Evolutionary conservation across 1,140 invertebrate genomes (phyloP).

Genomic region (Aphaenogaster rudis): DNA sequence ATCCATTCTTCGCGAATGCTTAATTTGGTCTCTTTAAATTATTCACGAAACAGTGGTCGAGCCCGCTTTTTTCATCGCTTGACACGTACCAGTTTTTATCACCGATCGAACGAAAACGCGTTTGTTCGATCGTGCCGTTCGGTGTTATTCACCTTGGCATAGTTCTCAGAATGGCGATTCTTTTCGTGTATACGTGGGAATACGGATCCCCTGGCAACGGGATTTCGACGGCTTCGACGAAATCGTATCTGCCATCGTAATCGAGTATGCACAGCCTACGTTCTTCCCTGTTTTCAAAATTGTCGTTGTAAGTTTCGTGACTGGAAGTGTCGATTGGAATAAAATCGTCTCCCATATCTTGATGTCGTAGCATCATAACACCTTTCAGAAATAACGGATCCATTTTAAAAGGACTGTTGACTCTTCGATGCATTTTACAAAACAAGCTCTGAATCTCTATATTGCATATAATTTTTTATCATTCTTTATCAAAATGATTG

Average conservation of each 20-base stretch:
- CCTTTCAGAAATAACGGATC: not conserved
- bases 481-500: not conserved
- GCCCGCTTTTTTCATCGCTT: not conserved
- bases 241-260: constrained; percentile 30
- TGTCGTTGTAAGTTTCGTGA: constrained; percentile 6
- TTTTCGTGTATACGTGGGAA: constrained; percentile 17
- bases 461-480: not conserved
- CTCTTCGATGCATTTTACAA: not conserved
- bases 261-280: not conserved
- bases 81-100: not conserved
- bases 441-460: not conserved
- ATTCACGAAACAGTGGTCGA: not conserved
- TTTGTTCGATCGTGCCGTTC: constrained; percentile 1
- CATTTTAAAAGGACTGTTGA: not conserved
- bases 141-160: constrained; percentile 32
- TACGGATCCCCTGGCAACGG: constrained; percentile 17
- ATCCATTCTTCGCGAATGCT: not conserved
- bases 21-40: constrained; percentile 6
- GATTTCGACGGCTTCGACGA: constrained; percentile 1
- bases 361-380: not conserved
- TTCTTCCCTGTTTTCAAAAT: not conserved
- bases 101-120: not conserved
- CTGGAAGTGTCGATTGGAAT: not conserved
- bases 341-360: constrained; percentile 1
- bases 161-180: constrained; percentile 4